A percentile compares a stretch with the other conserved stretches of the same genome.
Evolutionary conservation across 1,140 invertebrate genomes (phyloP).

Genomic region (Scaptomyza hsui): DNA sequence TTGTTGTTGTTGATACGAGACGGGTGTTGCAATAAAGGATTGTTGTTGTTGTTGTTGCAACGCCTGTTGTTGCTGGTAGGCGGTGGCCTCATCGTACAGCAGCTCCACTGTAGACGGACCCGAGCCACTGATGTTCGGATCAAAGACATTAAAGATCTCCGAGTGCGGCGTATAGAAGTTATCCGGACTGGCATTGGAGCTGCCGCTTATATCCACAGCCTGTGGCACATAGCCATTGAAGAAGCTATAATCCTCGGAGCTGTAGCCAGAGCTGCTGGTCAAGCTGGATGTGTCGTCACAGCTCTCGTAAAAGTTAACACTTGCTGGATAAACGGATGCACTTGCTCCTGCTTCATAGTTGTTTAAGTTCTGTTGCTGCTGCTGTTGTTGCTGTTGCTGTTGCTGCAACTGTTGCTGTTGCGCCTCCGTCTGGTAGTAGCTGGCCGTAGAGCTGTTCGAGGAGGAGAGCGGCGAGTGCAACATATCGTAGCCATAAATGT

Average conservation of each 20-base stretch:
- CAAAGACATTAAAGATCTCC: conserved; percentile 75
- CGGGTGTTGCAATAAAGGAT: conserved; percentile 12
- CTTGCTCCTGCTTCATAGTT: conserved; percentile 34
- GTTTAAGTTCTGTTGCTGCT: neutral
- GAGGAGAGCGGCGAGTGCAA: conserved; percentile 65
- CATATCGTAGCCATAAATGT: conserved; percentile 64
- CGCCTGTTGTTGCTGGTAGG: conserved; percentile 49
- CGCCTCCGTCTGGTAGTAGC: conserved; percentile 46
- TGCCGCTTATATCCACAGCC: conserved; percentile 38
- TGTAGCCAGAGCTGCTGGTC: conserved; percentile 73
- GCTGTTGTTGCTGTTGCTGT: conserved; percentile 12
- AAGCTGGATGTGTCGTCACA: conserved; percentile 81
- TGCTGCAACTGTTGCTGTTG: conserved; percentile 36
- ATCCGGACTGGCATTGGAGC: conserved; percentile 37
- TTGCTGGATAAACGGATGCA: conserved; percentile 33
- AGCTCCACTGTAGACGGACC: conserved; percentile 41
- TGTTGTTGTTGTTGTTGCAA: conserved; percentile 34
- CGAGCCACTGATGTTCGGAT: conserved; percentile 46
- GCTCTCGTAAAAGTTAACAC: conserved; percentile 70
- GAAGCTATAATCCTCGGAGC: conserved; percentile 72
- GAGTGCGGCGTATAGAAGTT: conserved; percentile 68
- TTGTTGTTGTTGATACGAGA: conserved; percentile 49
- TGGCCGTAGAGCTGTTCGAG: conserved; percentile 60
- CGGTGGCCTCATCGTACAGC: conserved; percentile 52
- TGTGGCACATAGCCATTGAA: conserved; percentile 59